phyloP scores from a whole-genome alignment of 2,113 vertebrate genomes.

The Butorides virescens region DNA sequence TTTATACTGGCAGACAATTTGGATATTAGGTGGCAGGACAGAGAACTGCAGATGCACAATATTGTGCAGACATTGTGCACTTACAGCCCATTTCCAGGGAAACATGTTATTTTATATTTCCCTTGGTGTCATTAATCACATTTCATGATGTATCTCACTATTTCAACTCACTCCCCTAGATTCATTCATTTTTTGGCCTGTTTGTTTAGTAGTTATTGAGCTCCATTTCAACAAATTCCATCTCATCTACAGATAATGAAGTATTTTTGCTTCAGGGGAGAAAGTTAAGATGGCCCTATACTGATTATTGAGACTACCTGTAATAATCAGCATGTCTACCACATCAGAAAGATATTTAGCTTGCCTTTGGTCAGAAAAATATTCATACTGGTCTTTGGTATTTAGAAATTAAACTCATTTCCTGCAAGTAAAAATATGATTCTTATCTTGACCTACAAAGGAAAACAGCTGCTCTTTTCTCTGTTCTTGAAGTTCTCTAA shows the following conservation, averaged over 20 bases:
- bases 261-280: constrained; percentile 3
- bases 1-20: constrained; percentile 77
- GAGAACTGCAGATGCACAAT: constrained; percentile 72
- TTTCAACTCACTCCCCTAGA: constrained; percentile 57
- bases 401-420: constrained; percentile 46
- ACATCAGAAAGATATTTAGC: constrained; percentile 19
- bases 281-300: not conserved
- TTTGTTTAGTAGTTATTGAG: constrained; percentile 52
- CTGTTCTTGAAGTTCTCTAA: not conserved
- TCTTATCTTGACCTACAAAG: constrained; percentile 11
- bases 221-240: constrained; percentile 49
- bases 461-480: not conserved
- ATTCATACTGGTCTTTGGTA: not conserved
- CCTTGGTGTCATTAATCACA: constrained; percentile 74
- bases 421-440: constrained; percentile 11
- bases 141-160: constrained; percentile 60
- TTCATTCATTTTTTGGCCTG: constrained; percentile 55
- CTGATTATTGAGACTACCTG: constrained; percentile 15
- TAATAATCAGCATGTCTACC: not conserved
- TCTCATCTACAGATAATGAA: not conserved
- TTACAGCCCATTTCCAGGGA: constrained; percentile 62
- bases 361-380: constrained; percentile 22
- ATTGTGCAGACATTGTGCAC: constrained; percentile 70
- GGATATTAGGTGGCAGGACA: constrained; percentile 78
- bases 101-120: constrained; percentile 72